Percentiles rank a stretch among this genome's conserved stretches.
These are phyloP conservation scores for Brienomyrus longianalis DNA, from an alignment of 2,113 vertebrate species.

Conservation along the genomic window DNA sequence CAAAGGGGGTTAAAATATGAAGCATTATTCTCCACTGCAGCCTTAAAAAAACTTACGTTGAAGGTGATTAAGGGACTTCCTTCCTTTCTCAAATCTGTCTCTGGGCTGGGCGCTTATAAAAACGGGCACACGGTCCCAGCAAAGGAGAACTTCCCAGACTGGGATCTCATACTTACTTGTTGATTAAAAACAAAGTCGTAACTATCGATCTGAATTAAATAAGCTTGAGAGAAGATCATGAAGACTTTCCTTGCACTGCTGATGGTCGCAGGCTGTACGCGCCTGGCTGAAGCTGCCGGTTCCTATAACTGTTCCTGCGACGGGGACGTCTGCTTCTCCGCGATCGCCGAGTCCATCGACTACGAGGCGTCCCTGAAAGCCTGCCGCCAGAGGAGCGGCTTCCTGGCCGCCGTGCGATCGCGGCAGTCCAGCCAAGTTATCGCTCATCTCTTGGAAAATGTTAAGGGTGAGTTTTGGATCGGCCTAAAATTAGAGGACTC, in stretches of 20 bases:
- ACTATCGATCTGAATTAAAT: neutral
- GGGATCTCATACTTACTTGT: neutral
- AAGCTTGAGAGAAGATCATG: slow-evolving; percentile 37
- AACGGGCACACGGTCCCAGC: neutral
- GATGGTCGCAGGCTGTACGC: slow-evolving; percentile 25
- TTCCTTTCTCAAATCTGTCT: slow-evolving; percentile 37
- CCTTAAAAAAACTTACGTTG: neutral
- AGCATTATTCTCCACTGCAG: neutral
- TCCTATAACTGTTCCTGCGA: slow-evolving; percentile 37
- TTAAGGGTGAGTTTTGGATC: slow-evolving; percentile 20
- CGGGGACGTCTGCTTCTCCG: slow-evolving; percentile 38
- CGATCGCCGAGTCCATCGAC: neutral
- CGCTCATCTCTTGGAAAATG: neutral
- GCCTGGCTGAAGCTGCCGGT: neutral
- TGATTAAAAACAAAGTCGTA: neutral
- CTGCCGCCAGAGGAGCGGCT: slow-evolving; percentile 31
- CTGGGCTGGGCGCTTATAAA: slow-evolving; percentile 48
- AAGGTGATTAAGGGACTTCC: slow-evolving; percentile 36
- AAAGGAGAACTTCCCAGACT: neutral
- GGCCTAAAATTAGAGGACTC: neutral
- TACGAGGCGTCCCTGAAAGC: slow-evolving; percentile 33
- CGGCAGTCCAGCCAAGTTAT: slow-evolving; percentile 17
- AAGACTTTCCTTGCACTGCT: slow-evolving; percentile 24
- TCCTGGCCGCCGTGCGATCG: slow-evolving; percentile 48
- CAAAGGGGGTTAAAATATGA: neutral